phyloP scores from a whole-genome alignment of 53 echinoderm and acorn worm species.

The Paracentrotus lividus region DNA sequence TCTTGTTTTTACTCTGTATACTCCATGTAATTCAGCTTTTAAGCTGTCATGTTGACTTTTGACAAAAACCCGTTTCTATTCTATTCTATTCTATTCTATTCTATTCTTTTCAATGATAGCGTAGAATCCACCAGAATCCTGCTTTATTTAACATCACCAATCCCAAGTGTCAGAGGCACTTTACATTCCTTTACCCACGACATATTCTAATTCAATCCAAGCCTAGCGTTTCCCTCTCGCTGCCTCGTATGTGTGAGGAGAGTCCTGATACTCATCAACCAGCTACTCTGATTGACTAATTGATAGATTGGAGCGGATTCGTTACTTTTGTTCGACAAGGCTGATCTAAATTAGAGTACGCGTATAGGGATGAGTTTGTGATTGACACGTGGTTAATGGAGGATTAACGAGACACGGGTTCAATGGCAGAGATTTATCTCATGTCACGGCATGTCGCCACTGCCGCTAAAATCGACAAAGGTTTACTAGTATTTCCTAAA shows the following conservation, averaged over 20 bases:
- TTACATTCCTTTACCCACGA: not conserved
- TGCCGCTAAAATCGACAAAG: not conserved
- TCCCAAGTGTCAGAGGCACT: constrained; percentile 1
- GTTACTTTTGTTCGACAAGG: constrained; percentile 27
- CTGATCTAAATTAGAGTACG: not conserved
- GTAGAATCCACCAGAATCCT: not conserved
- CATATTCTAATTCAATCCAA: not conserved
- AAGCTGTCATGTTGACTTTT: no score
- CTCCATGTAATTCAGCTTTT: no score
- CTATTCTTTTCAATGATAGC: no score
- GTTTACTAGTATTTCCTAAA: no score
- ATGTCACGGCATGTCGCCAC: not conserved
- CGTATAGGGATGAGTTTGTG: constrained; percentile 3
- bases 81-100: no score
- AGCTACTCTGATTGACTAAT: constrained; percentile 37
- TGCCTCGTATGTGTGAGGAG: not conserved
- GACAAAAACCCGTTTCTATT: no score
- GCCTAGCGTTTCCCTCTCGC: not conserved
- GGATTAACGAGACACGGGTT: not conserved
- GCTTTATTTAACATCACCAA: not conserved
- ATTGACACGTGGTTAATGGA: constrained; percentile 31
- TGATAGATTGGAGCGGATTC: constrained; percentile 43
- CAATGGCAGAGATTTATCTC: not conserved
- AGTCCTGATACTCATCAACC: not conserved
- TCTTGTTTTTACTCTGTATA: no score